Base-by-base conservation (phyloP, 2,113 vertebrate genomes). In the Phaetusa simplex region DNA sequence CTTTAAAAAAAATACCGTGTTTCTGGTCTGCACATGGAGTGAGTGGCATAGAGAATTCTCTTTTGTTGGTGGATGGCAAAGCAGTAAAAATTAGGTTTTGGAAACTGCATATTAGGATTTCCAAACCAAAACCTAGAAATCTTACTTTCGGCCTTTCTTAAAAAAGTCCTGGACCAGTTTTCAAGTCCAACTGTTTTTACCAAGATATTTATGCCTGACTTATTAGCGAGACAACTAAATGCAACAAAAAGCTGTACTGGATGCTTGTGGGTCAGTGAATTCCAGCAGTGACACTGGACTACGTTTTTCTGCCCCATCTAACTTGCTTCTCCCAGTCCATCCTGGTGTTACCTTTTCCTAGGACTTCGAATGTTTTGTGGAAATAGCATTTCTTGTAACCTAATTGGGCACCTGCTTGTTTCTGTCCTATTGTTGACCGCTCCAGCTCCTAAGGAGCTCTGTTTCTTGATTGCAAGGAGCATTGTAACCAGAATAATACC, bases 151-250 rank as follows among this genome's bases (percentile, higher is more conserved):
- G 22, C 19, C 9, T 52, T 90, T 81, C 34, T 74, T 56, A 14
- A 67, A 76, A 80, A 30, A 9, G 11, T 27, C 5, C 1, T 58
- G 50, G 27, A 58, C 9, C 12, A 17, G 8, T 79, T 67, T 85
- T 64, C 61, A 93, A 85, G 23, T 80, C n/a, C 36, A 53, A 0
- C 12, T 52, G 5, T 36, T 91, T 84, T 82, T 76, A 18, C 12
- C 1, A 52, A 71, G 20, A 8, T 50, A 58, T 79, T 61, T 85
- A 16, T 69, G 36, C 12, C 76, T 77, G 53, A 65, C 6, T 40
- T 78, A n/a, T 4, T 30, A 62, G 21, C 0, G 0, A 62, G 32
- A 82, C 9, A 71, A 9, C 8, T 42, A 18, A 66, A 50, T 17
- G 11, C 19, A 27, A 9, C 4, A 45, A 52, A 85, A 86, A 72